Conservation (phyloP, 2,113 vertebrate species). For the Trichomycterus rosablanca region DNA sequence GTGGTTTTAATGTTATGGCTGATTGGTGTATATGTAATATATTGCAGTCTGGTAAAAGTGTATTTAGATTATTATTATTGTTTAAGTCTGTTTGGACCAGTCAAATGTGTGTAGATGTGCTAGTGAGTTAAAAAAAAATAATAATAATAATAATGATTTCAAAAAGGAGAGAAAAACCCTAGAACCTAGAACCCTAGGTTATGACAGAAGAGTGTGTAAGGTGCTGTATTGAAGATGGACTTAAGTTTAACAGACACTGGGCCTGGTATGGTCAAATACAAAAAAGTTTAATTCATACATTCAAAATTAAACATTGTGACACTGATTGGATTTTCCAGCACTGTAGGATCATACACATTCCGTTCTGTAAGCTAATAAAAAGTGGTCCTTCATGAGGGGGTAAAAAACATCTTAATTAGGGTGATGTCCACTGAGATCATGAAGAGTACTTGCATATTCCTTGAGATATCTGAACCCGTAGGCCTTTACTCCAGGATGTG, state of each 20-base stretch:
- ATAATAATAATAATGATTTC: slow-evolving; percentile 46
- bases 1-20: too few species aligned
- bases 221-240: too few species aligned
- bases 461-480: slow-evolving; percentile 58
- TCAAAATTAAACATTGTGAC: slow-evolving; percentile 45
- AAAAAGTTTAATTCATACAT: slow-evolving; percentile 56
- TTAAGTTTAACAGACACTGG: too few species aligned
- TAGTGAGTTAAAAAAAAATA: too few species aligned
- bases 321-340: slow-evolving; percentile 36
- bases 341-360: slow-evolving; percentile 55
- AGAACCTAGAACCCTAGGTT: too few species aligned
- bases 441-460: slow-evolving; percentile 68
- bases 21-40: too few species aligned
- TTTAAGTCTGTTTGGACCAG: slow-evolving; percentile 48
- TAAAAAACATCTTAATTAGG: slow-evolving; percentile 58
- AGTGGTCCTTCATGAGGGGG: slow-evolving; percentile 50
- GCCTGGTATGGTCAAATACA: slow-evolving; percentile 51
- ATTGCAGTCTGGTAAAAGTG: too few species aligned
- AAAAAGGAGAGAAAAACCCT: too few species aligned
- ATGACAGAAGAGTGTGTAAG: too few species aligned
- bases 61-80: too few species aligned
- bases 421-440: slow-evolving; percentile 54
- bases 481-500: too few species aligned
- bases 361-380: slow-evolving; percentile 41
- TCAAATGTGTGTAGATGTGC: neutral